A percentile compares a stretch with the other conserved stretches of the same genome.
Conservation (phyloP, 2,113 vertebrate species). For the Cyanoderma ruficeps region DNA sequence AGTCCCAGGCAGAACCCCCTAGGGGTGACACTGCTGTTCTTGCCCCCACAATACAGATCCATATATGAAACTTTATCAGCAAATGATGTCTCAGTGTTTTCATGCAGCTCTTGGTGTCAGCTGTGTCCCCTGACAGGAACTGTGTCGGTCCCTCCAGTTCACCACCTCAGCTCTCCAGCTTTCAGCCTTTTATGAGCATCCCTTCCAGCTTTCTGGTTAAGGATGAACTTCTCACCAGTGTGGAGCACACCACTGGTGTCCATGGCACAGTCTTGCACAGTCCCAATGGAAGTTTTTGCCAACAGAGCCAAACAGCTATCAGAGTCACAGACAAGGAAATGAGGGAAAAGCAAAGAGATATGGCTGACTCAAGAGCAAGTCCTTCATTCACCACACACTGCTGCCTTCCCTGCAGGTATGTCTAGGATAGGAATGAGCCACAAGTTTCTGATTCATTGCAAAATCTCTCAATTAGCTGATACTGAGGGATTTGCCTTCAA, state of each 20-base stretch:
- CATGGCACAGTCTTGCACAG: not conserved
- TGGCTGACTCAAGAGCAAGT: not conserved
- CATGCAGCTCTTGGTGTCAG: not conserved
- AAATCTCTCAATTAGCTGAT: not conserved
- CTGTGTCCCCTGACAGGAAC: not conserved
- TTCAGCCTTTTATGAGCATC: not conserved
- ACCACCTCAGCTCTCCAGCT: not conserved
- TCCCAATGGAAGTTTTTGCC: not conserved
- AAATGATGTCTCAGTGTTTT: not conserved
- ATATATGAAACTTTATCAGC: not conserved
- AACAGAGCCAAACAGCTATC: not conserved
- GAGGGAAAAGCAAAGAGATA: not conserved
- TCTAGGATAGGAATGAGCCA: not conserved
- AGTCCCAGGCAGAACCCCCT: not conserved
- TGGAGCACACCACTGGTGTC: not conserved
- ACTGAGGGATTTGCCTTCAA: not conserved
- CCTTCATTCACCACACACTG: not conserved
- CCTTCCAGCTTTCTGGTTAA: not conserved
- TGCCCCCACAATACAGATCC: not conserved
- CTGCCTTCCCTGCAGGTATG: not conserved
- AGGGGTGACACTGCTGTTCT: not conserved
- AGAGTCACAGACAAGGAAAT: not conserved
- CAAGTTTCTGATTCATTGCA: not conserved
- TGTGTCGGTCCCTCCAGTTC: not conserved
- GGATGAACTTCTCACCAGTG: accelerated